phyloP scores from a whole-genome alignment of 64 coral and sea anemone species.

The Montipora capricornis region DNA sequence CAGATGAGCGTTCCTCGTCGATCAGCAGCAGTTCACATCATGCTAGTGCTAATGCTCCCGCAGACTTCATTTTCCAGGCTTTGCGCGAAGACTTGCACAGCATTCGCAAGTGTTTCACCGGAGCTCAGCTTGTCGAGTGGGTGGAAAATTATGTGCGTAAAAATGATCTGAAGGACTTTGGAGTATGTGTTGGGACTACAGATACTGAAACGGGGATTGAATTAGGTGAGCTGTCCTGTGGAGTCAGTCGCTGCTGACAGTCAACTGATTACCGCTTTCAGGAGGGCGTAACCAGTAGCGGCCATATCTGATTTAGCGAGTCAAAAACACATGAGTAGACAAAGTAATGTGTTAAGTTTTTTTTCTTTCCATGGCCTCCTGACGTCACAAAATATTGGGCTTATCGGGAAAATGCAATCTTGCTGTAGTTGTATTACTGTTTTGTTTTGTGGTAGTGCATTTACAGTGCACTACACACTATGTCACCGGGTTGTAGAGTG shows the following conservation, averaged over 20 bases:
- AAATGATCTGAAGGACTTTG: conserved; percentile 77
- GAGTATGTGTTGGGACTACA: conserved; percentile 78
- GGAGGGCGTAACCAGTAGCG: too few relatives aligned
- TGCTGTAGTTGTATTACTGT: not conserved
- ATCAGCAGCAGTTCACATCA: conserved; percentile 64
- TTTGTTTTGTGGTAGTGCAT: not conserved
- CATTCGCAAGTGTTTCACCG: conserved; percentile 86
- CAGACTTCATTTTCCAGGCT: conserved; percentile 77
- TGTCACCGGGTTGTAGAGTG: too few relatives aligned
- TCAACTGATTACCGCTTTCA: too few relatives aligned
- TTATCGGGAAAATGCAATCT: not conserved
- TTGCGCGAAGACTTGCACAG: conserved; percentile 77
- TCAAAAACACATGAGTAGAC: too few relatives aligned
- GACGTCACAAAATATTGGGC: not conserved
- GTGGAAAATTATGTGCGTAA: conserved; percentile 59
- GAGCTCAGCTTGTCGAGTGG: conserved; percentile 69
- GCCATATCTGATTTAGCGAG: too few relatives aligned
- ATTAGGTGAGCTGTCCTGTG: conserved; percentile 54
- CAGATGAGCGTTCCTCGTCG: conserved; percentile 73
- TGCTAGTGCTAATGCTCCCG: conserved; percentile 64
- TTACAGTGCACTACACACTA: too few relatives aligned
- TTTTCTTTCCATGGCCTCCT: too few relatives aligned
- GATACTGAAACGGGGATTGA: conserved; percentile 87
- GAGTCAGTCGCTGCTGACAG: too few relatives aligned
- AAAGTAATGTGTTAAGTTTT: too few relatives aligned